Evolutionary conservation across 1,140 invertebrate genomes (phyloP).

Genomic region (Papilio polytes): DNA sequence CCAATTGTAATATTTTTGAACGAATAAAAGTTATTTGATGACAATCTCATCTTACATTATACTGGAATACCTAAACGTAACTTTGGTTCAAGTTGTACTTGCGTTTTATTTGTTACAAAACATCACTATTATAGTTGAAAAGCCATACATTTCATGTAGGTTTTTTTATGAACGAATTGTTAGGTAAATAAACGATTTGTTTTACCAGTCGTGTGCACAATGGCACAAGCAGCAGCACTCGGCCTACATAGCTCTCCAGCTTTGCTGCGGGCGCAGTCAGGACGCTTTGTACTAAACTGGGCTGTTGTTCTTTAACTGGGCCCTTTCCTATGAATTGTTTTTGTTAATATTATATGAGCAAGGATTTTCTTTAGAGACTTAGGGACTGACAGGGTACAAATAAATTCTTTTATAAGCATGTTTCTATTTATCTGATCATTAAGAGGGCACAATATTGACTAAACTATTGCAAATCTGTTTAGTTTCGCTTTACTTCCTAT

Average conservation of each 20-base stretch:
- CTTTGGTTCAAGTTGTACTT: no score
- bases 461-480: no score
- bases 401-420: no score
- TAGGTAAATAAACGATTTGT: constrained; percentile 6
- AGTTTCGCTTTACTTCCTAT: no score
- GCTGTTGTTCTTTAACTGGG: not conserved
- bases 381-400: no score
- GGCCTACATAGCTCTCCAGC: not conserved
- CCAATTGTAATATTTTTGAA: no score
- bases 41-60: no score
- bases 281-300: constrained; percentile 24
- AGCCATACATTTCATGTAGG: not conserved
- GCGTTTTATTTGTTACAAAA: not conserved
- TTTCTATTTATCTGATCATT: no score
- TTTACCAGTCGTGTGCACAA: constrained; percentile 4
- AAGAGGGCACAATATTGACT: no score
- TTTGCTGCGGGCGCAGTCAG: constrained; percentile 4
- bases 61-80: no score
- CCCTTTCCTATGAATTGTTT: not conserved
- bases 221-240: not conserved
- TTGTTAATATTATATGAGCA: not conserved
- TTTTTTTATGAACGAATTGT: not conserved
- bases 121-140: no score
- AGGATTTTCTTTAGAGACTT: not conserved
- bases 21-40: no score